Conservation (phyloP, 2,113 vertebrate species). For the Muscicapa adusta region DNA sequence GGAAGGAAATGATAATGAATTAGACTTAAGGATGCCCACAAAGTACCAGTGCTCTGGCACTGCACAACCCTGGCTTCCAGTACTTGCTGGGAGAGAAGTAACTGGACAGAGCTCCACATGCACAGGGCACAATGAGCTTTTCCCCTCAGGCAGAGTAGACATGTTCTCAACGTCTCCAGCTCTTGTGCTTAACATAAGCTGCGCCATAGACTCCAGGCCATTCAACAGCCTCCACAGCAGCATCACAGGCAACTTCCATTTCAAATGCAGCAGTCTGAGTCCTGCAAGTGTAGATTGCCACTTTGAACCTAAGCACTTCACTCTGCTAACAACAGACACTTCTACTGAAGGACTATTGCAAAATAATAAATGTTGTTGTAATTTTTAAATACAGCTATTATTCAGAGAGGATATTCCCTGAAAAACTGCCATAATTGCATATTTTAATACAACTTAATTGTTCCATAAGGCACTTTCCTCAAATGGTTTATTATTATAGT, state of each 20-base stretch:
- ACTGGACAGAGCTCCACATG: rapidly evolving
- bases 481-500: background rate
- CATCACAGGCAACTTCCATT: background rate
- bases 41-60: background rate
- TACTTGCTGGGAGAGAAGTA: background rate
- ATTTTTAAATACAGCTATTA: background rate
- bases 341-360: background rate
- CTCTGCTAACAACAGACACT: background rate
- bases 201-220: background rate
- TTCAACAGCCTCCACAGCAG: background rate
- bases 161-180: background rate
- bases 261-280: background rate
- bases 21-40: background rate
- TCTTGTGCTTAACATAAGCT: background rate
- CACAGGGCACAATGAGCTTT: background rate
- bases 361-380: background rate
- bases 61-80: background rate
- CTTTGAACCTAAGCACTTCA: background rate
- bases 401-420: background rate
- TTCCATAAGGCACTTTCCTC: background rate
- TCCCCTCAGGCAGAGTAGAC: background rate
- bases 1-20: rapidly evolving
- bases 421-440: background rate
- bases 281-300: background rate
- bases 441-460: background rate